Evolutionary conservation across 2,888 invertebrate species (phyloP), one percentile per base, ranked within the genome.

Genomic region (Endomychus coccineus): DNA sequence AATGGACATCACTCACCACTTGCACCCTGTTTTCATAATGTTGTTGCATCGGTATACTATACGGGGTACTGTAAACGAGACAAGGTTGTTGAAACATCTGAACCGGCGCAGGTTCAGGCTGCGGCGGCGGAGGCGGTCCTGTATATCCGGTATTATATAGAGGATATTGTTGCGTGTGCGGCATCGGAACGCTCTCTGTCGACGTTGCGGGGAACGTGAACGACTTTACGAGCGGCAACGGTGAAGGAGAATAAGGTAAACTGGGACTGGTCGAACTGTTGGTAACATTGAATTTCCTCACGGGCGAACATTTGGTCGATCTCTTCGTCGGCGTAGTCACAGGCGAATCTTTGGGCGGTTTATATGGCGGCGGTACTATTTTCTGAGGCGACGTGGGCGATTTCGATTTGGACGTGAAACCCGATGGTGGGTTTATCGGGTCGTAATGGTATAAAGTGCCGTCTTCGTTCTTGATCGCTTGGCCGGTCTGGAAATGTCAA

Each of bases 361-460:
- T 45, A 39, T 56, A 55, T 13, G 46, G 46, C 6, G 59, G 56
- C 10, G 56, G 47, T 2, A 50, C 54, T 4, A 51, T 35, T 16
- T 37, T 34, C 19, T 36, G 36, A 14, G 38, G 35, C 6, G 38
- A 28, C 17, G 12, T 19, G 7, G 46, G 45, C 10, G 49, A 45
- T 40, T 52, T 52, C 11, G 40, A 4, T 27, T 5, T 12, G 46
- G 47, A 42, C 13, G 45, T 41, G 21, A 61, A 45, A n/a, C 52
- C 54, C 2, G 57, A 66, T 1, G 80, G 81, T 7, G 78, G 80
- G 57, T 80, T 78, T 22, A 71, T 67, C 0, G 86, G 85, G 55
- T 86, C 83, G 64, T 79, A 85, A 43, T 80, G 80, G 61, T 88
- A 88, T 10, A 83, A 63, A 1, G 76, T 71, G 10, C 87, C 87